Base-by-base conservation (phyloP, 2,888 invertebrate species). In the Pyrrhosoma nymphula region DNA sequence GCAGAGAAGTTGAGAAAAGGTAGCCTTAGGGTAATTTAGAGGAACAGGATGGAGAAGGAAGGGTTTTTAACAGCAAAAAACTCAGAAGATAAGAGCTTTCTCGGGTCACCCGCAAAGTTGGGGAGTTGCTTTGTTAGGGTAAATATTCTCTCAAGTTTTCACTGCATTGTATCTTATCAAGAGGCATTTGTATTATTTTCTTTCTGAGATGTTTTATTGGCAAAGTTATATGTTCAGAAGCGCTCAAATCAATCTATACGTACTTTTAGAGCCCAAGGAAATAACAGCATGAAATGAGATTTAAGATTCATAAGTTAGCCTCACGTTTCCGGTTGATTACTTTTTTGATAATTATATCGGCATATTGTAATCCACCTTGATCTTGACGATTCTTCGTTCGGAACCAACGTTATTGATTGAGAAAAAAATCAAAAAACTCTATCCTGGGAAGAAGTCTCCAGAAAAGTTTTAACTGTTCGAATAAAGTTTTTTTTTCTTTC, bases 61-160 rank as follows among this genome's bases (percentile, higher is more conserved):
- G 69, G 60, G 14, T 91, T 20, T 35, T 35, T 16, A 26, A 26
- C 63, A 26, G 47, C 39, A 63, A 93, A 60, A 93, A 69, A 69
- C 47, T 75, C 35, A 47, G 63, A 23, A 91, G 91, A 91, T 75
- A 55, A 75, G 93, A 55, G 69, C 39, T 75, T 63, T n/a, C 93
- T 47, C 39, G 69, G 69, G 93, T 93, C 47, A 47, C 47, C 55
- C 35, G 18, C 93, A 55, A 93, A 93, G n/a, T 93, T 93, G 16
- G 35, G 56, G 47, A 56, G 93, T 26, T 69, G 93, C 47, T 93
- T 93, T 47, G 93, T 47, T 18, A 16, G n/a, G 75, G 26, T 26
- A 93, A 56, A 35, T n/a, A 26, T 47, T 16, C 26, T 30, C 82
- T 82, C 35, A 89, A 93, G 93, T 93, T 93, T 93, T 93, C 39